Percentiles rank a stretch among this genome's conserved stretches.
phyloP scores from a whole-genome alignment of 2,797 vertebrate genomes.

The Chaunax sp. region DNA sequence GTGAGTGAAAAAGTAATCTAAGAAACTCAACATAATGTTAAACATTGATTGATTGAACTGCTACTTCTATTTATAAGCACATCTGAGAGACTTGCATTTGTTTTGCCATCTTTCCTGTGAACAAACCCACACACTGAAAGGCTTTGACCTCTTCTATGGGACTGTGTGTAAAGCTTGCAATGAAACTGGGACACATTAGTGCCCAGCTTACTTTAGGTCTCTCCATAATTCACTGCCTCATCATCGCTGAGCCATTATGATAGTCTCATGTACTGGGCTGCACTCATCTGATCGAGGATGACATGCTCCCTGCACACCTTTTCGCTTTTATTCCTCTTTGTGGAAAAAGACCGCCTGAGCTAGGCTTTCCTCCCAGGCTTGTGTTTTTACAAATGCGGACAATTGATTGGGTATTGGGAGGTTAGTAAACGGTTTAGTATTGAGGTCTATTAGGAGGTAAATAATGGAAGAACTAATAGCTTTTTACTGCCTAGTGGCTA shows the following conservation, averaged over 20 bases:
- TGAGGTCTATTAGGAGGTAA: conserved; percentile 41
- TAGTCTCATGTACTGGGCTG: conserved; percentile 37
- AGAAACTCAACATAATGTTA: not conserved
- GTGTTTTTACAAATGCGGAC: conserved; percentile 33
- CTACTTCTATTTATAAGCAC: too few relatives aligned
- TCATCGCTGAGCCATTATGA: conserved; percentile 52
- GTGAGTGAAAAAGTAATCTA: conserved; percentile 2
- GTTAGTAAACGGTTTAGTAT: conserved; percentile 50
- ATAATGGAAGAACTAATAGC: conserved; percentile 31
- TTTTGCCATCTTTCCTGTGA: not conserved
- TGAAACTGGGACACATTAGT: conserved; percentile 53
- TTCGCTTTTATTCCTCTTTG: conserved; percentile 39
- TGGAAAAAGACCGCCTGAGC: conserved; percentile 11
- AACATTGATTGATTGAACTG: not conserved
- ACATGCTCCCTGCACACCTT: too few relatives aligned
- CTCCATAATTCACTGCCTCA: conserved; percentile 54
- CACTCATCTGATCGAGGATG: conserved; percentile 44
- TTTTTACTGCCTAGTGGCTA: conserved; percentile 60
- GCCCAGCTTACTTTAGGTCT: conserved; percentile 27
- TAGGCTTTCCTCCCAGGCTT: conserved; percentile 9
- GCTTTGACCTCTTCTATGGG: not conserved
- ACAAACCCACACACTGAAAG: not conserved
- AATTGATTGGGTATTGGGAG: conserved; percentile 32
- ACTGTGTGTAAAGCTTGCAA: conserved; percentile 33
- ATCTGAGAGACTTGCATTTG: not conserved